Evolutionary conservation across 92 coral and sea anemone genomes (phyloP), one percentile per base, ranked within the genome.

Genomic region (Bergia sp.): DNA sequence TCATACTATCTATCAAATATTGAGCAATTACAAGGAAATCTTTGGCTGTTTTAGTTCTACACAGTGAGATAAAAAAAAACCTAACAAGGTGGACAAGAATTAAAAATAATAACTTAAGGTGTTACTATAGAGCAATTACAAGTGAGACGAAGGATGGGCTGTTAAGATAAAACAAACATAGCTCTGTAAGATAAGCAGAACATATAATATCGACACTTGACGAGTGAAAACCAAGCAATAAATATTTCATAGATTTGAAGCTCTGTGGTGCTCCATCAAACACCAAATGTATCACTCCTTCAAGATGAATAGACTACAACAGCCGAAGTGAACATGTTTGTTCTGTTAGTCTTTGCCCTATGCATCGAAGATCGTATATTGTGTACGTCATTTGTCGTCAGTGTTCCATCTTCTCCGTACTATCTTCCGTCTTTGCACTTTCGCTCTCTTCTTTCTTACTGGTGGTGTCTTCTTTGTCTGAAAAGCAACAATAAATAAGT

Each of bases 361-460:
- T 41, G 65, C n/a, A 0, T 47, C 36, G 36, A 58, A 23, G 77
- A 42, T 23, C 40, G 37, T 2, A 44, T 40, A 23, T 18, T 23
- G 50, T 37, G 64, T 74, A 8, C 2, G 53, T 13, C 77, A 36
- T 71, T 45, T 65, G 44, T 11, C 41, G 21, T 89, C 88, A 91
- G 89, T 91, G 92, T 42, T 91, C 94, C 94, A 91, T 89, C 90
- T 91, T 91, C 5, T 91, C 92, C 44, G 49, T 11, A 21, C 79
- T 89, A 67, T 91, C 94, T 81, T 79, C 90, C 36, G 89, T 20
- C 74, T 74, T 80, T 18, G 85, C 79, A 45, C 77, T 29, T 64
- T 89, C 90, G 42, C 90, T 86, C 37, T 85, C 84, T 55, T 85
- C 89, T 65, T 80, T 85, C 50, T 91, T 91, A 47, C 37, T 29